Evolutionary conservation across 2,113 vertebrate genomes (phyloP), one percentile per base, ranked within the genome.

Genomic region (Marmota flaviventris): DNA sequence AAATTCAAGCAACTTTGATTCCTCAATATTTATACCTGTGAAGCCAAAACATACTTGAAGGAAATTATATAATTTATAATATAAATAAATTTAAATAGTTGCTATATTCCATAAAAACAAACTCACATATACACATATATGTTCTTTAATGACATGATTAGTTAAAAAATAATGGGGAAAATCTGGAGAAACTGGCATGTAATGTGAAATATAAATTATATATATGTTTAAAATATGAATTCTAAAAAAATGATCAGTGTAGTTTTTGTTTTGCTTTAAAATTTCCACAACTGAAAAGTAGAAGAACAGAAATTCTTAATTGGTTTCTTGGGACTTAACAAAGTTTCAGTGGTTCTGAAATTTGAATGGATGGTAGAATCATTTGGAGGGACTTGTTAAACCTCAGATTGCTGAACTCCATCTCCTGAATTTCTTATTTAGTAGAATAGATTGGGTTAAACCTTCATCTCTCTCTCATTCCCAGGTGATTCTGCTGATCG

Each of bases 21-120:
- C 2, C 39, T 92, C 25, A 92, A 90, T 8, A 85, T 58, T 58
- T 58, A 58, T 13, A 67, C 2, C 2, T 61, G 32, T 32, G 77
- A 86, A n/a, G 8, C 10, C 25, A 88, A 95, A 95, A 58, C 22
- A 93, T 34, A 61, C 24, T 25, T 85, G 29, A 89, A 94, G 45
- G 13, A 93, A 75, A 32, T 63, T 20, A 61, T 63, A 65, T 58
- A 73, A 83, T 48, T 45, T 22, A 12, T 63, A 39, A 85, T 37
- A 22, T 37, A 76, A 85, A 65, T 63, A 72, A 58, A 56, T 37
- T 83, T 24, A 25, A 67, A 20, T 75, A 65, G 42, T 72, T 72
- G 24, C 27, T 37, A 11, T 25, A 82, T 20, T 34, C 22, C 17
- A 73, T 34, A 56, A 9, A 4, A 6, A 67, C 8, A 18, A 65